Base-by-base conservation (phyloP, 2,888 invertebrate species). In the Drosophila sordidula region DNA sequence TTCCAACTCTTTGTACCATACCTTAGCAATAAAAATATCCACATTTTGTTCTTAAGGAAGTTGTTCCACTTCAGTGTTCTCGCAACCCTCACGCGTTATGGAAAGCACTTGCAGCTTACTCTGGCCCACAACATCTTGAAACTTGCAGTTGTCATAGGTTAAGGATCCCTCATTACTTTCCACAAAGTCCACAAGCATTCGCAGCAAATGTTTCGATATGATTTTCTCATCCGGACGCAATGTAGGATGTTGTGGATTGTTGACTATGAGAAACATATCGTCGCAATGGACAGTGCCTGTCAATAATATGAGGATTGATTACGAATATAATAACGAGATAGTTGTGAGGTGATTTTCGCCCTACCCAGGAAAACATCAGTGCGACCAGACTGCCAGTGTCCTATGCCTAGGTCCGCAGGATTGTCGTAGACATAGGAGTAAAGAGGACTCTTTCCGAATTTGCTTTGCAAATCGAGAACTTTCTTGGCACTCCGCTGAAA, bases 401-500 rank as follows among this genome's bases (percentile, higher is more conserved):
- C 94, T 12, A 94, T 89, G 80, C 95, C 95, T 59, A 90, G 87
- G n/a, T 91, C 91, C 0, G 94, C 94, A 51, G 94, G 93, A 91
- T 94, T 95, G 4, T 54, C 44, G 34, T 44, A 54, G 4, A 14
- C 5, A 12, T 95, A 95, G 70, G 94, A 93, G 91, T 94, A 95
- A 3, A 95, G 94, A 0, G 95, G 94, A 69, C 94, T 94, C 12
- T 93, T 92, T 1, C 93, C 93, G 41, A 92, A 92, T 14, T 91
- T 85, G 0, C 95, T 94, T 82, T 95, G 95, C 47, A 95, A 77
- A 73, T 93, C 93, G 0, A 94, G 94, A 26, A 94, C 92, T 74
- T 93, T 93, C 49, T 94, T 94, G 0, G 94, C 93, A 45, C 94
- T 95, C 1, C 90, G 93, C 0, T 93, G 90, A 87, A 95, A 96